A percentile compares a stretch with the other conserved stretches of the same genome.
Conservation (phyloP, 2,797 vertebrate genomes). For the Melanotaenia nigrans region DNA sequence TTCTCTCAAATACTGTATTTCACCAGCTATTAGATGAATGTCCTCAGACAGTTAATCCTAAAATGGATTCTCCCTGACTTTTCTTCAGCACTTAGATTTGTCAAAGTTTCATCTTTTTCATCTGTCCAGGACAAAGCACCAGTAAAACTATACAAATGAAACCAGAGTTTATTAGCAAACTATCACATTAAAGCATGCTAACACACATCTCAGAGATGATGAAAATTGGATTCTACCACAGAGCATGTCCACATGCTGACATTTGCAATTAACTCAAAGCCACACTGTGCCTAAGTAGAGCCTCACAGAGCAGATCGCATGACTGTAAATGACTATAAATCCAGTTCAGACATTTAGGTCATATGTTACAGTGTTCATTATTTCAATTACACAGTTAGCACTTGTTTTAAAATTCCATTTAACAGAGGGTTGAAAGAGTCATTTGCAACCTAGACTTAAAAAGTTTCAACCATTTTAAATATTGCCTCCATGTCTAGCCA, state of each 20-base stretch:
- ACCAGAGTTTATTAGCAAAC: constrained; percentile 1
- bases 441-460: not conserved
- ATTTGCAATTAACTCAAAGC: constrained; percentile 16
- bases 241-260: constrained; percentile 9
- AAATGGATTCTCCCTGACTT: not conserved
- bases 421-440: not conserved
- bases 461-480: constrained; percentile 11
- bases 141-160: not conserved
- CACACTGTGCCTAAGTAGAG: not conserved
- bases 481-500: not conserved
- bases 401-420: not conserved
- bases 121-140: not conserved
- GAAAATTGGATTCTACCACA: constrained; percentile 4
- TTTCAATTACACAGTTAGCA: not conserved
- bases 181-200: not conserved
- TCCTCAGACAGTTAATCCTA: not conserved
- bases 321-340: constrained; percentile 3
- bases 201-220: constrained; percentile 6
- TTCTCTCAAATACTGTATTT: not conserved
- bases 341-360: constrained; percentile 2
- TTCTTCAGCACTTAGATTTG: not conserved
- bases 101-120: not conserved
- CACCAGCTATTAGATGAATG: not conserved
- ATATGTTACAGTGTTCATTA: constrained; percentile 4
- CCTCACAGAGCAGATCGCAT: not conserved